Evolutionary conservation across 2,888 invertebrate genomes (phyloP).

Genomic region (Campoletis raptor): DNA sequence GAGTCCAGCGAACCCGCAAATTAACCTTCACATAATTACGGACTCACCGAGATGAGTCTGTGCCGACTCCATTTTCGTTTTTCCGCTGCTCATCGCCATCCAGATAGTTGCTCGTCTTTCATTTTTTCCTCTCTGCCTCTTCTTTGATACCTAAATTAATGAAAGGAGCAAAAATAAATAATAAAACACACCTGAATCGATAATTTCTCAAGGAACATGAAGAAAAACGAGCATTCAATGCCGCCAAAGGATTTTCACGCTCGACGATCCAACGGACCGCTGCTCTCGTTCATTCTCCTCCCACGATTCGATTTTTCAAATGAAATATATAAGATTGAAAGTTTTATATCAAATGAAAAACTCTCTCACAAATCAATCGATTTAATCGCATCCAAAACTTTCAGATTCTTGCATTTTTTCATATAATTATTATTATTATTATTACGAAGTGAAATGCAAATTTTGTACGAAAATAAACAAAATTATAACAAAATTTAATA

Average conservation of each 20-base stretch:
- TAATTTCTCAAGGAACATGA: constrained; percentile 9
- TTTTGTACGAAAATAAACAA: too few relatives aligned
- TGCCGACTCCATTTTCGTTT: constrained; percentile 44
- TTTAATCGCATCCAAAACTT: not conserved
- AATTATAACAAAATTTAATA: too few relatives aligned
- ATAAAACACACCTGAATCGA: constrained; percentile 33
- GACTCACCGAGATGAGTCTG: constrained; percentile 36
- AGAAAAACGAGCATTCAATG: constrained; percentile 41
- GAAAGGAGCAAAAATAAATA: not conserved
- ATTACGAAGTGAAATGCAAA: not conserved
- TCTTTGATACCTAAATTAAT: not conserved
- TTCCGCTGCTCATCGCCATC: constrained; percentile 51
- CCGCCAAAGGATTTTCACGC: constrained; percentile 70
- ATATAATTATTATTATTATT: not conserved
- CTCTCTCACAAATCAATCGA: not conserved
- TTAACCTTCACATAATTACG: constrained; percentile 72
- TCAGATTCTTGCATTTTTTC: not conserved
- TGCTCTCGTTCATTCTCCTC: constrained; percentile 28
- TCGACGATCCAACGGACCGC: constrained; percentile 41
- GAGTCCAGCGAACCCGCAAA: constrained; percentile 67
- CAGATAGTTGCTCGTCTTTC: not conserved
- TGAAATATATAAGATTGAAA: not conserved
- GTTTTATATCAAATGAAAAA: not conserved
- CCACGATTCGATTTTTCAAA: constrained; percentile 38
- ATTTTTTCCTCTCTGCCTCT: not conserved